Base-by-base conservation (phyloP, 2,888 invertebrate species). In the Platerodrilus igneus region DNA sequence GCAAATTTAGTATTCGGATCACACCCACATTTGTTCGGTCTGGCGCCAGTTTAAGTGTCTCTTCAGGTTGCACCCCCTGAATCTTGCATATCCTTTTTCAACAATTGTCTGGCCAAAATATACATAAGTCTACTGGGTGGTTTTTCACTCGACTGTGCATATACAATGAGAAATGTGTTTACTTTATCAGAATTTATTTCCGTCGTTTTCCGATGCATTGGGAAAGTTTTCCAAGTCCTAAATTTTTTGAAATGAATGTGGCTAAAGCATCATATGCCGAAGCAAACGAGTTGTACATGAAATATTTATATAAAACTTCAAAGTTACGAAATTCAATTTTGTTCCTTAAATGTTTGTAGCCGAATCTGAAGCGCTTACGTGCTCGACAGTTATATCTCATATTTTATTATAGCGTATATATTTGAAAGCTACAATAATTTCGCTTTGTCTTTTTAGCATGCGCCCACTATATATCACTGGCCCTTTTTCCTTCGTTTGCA, bases 81-180 rank as follows among this genome's bases (percentile, higher is more conserved):
- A 34, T 39, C 35, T 37, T 40, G 38, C 45, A 45, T 53, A 52
- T 50, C 50, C 34, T 28, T 39, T 49, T 41, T 38, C 39, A 26
- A 47, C 45, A 37, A 46, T 45, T 44, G 48, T 48, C 47, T 51
- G 46, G 50, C 47, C 50, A 43, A 48, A 48, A 45, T 32, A 36
- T 41, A n/a, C 41, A 36, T 30, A 34, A 43, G 39, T 47, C 43
- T 47, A 47, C 45, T 44, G 48, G 51, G 55, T 52, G 55, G 53
- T 49, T 51, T 53, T 48, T 37, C 41, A 47, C 40, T 39, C 42
- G 45, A 26, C 44, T 48, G 32, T 53, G 52, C 52, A 53, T 52
- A 49, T 43, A 48, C 47, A 45, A 41, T 45, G 54, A 55, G 53
- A 55, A 53, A 55, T 55, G 48, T 55, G 52, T 52, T 51, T 55